Base-by-base conservation (phyloP, 2,113 vertebrate species). In the Egretta garzetta region DNA sequence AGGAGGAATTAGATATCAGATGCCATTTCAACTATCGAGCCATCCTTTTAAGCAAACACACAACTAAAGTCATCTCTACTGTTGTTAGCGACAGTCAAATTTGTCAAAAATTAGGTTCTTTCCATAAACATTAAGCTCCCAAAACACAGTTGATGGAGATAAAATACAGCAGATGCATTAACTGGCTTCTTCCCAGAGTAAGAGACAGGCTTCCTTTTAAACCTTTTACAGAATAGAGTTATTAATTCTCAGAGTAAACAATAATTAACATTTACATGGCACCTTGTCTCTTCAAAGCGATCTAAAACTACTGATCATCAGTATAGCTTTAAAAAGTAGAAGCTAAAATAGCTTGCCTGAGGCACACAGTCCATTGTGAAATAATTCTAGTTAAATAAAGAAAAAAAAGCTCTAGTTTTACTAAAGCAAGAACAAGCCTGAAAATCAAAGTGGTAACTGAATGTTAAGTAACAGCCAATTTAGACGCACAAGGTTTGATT, bases 1-100 rank as follows among this genome's bases (percentile, higher is more conserved):
- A 87, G n/a, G 58, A 91, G 55, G 75, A 96, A 91, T 91, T 43
- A 97, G 63, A 47, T 24, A 97, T 95, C 82, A 96, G 60, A 97
- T 97, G 88, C 70, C 73, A 79, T 23, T 80, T 89, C 90, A 96
- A 32, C 72, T 74, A 93, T 12, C 70, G 56, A 96, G 71, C 52
- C 50, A 82, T 59, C 45, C 64, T 80, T 91, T 84, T 77, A 90
- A 94, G 71, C 80, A 94, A 87, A 92, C 28, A 72, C 3, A 3
- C 4, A 5, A 81, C n/a, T 53, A 66, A 94, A 92, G 66, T 63
- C 7, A 87, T 73, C 74, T 90, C 85, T 66, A 73, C 67, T 86
- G 79, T 80, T 95, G 88, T 80, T 70, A 87, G 73, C 0, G 13
- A 90, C 71, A 88, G 70, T 18, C 47, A 89, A 20, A 87, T 86